A percentile compares a stretch with the other conserved stretches of the same genome.
These are phyloP conservation scores for Cynopterus brachyotis DNA, from an alignment of 2,113 vertebrate genomes.

Conservation along the genomic window DNA sequence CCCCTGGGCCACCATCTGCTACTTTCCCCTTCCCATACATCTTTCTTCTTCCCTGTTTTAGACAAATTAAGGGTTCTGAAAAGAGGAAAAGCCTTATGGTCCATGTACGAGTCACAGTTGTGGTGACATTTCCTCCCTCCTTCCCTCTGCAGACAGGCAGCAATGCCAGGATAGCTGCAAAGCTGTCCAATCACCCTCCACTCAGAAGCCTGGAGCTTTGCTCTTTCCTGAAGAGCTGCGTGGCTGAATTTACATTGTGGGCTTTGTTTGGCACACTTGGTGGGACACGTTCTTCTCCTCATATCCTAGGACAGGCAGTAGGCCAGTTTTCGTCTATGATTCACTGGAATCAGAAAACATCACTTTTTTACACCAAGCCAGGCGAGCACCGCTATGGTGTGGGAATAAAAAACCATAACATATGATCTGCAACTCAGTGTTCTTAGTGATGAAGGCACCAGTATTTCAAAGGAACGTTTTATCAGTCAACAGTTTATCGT, in stretches of 20 bases:
- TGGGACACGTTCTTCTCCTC: constrained; percentile 5
- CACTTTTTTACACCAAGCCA: background rate
- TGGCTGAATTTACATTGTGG: background rate
- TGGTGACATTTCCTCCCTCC: background rate
- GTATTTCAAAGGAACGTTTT: background rate
- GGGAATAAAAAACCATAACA: background rate
- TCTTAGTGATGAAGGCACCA: background rate
- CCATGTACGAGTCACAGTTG: background rate
- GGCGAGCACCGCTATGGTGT: background rate
- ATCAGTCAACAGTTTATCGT: background rate
- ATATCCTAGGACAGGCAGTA: background rate
- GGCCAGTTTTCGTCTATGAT: background rate
- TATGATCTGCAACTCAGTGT: no score
- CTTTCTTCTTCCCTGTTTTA: background rate
- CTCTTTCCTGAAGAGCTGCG: background rate
- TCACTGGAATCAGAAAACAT: background rate
- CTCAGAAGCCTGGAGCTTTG: background rate
- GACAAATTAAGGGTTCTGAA: background rate
- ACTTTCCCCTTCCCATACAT: background rate
- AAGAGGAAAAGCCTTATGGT: background rate
- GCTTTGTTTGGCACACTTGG: background rate
- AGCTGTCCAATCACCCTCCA: background rate
- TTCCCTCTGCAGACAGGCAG: background rate
- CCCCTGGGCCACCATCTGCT: background rate
- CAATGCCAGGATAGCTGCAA: background rate